phyloP scores from a whole-genome alignment of 2,113 vertebrate genomes.

The Neoarius graeffei region DNA sequence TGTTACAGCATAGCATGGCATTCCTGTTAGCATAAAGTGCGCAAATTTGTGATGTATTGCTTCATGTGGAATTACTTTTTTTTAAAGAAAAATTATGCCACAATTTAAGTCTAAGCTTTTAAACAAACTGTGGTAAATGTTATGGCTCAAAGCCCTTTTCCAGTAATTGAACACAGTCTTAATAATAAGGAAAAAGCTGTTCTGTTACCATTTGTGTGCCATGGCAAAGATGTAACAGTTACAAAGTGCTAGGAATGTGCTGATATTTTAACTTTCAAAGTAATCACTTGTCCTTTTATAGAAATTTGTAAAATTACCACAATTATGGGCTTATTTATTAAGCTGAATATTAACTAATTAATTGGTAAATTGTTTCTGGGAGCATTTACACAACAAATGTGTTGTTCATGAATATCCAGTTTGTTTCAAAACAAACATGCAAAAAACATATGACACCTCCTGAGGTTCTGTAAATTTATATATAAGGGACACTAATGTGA shows the following conservation, averaged over 20 bases:
- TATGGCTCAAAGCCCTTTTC: conserved; percentile 31
- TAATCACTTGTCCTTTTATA: conserved; percentile 5
- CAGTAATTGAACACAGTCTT: not conserved
- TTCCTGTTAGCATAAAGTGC: conserved; percentile 37
- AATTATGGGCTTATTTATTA: not conserved
- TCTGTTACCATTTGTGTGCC: not conserved
- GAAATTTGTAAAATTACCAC: not conserved
- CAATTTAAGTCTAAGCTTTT: not conserved
- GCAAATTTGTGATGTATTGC: conserved; percentile 19
- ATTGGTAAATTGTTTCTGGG: not conserved
- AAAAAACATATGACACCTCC: not conserved
- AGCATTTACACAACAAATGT: not conserved
- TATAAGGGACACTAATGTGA: not conserved
- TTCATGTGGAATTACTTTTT: conserved; percentile 6
- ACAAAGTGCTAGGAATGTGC: conserved; percentile 27
- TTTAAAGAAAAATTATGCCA: conserved; percentile 14
- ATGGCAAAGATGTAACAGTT: conserved; percentile 33
- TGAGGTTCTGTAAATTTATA: not conserved
- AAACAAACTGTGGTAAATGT: conserved; percentile 66
- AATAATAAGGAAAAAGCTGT: not conserved
- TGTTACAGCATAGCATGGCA: conserved; percentile 62
- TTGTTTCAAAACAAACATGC: not conserved
- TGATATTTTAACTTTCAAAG: conserved; percentile 44
- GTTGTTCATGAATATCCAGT: not conserved
- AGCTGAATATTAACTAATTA: not conserved